phyloP scores from a whole-genome alignment of 2,888 invertebrate genomes.

The Tenthredo mesomela region DNA sequence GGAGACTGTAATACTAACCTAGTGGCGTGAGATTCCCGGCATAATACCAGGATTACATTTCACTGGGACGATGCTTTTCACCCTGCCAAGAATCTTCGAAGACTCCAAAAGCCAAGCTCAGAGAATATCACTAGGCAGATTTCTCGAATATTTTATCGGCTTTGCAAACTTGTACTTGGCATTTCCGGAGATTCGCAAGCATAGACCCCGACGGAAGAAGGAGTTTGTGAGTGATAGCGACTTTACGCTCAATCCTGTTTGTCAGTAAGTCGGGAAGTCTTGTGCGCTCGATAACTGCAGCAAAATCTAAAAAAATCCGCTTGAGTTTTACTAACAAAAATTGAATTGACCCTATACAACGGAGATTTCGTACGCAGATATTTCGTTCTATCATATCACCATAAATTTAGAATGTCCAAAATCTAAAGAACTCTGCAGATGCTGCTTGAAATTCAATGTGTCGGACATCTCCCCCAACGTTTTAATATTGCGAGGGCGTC shows the following conservation, averaged over 20 bases:
- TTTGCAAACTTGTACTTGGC: slow-evolving; percentile 30
- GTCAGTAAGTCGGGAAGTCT: background rate
- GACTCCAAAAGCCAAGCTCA: slow-evolving; percentile 21
- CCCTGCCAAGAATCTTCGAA: slow-evolving; percentile 9
- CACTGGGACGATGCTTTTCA: slow-evolving; percentile 6
- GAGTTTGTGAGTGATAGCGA: slow-evolving; percentile 33
- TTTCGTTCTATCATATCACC: background rate
- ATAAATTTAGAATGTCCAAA: background rate
- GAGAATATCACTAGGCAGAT: slow-evolving; percentile 43
- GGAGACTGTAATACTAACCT: slow-evolving; percentile 40
- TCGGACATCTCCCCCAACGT: slow-evolving; percentile 26
- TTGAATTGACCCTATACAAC: background rate
- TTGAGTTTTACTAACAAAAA: background rate
- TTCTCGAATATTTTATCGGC: slow-evolving; percentile 46
- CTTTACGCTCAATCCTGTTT: background rate
- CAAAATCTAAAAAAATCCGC: background rate
- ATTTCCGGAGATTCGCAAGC: slow-evolving; percentile 27
- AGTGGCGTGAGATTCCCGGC: slow-evolving; percentile 25
- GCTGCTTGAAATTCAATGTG: slow-evolving; percentile 35
- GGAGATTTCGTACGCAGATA: background rate
- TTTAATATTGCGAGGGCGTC: slow-evolving; percentile 11
- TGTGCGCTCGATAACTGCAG: background rate
- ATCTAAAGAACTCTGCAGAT: background rate
- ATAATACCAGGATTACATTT: slow-evolving; percentile 38
- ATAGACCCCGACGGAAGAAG: background rate